Base-by-base conservation (phyloP, 1,140 invertebrate species). In the Drosophila hydei region DNA sequence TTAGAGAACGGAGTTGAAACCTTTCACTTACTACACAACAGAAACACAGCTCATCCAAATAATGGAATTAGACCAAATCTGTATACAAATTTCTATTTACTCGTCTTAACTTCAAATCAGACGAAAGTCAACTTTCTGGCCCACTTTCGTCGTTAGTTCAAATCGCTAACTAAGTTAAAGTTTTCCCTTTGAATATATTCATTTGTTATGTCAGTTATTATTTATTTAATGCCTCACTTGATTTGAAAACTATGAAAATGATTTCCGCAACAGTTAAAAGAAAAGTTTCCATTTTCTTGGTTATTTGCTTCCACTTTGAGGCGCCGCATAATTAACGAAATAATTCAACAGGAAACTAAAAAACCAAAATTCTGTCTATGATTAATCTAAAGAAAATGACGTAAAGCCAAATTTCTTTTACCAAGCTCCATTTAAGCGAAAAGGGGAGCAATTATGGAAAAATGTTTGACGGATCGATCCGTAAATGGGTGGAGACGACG, bases 301-400 rank as follows among this genome's bases (percentile, higher is more conserved):
- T 68, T 84, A 23, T 62, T 36, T 38, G 2, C 8, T 65, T 85
- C 61, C 45, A 65, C 77, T 87, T 87, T 85, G 81, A 85, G 68
- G 55, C 62, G 54, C 77, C 81, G 81, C 59, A 48, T 61, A 85
- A 77, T 81, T 80, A 87, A 81, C 77, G 65, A 80, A 85, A 63
- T 85, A 85, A 87, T 81, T 87, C 81, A 85, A 85, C 77, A 85
- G 81, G 81, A 85, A 87, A 87, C 64, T 40, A 43, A 72, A 61
- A 74, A 65, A 67, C 45, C 48, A 21, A 43, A 69, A 77, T 61
- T 80, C 79, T 87, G 62, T 77, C 23, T 71, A 65, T 80, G 77
- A 85, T 87, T 87, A 87, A 81, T 75, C 63, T 67, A 55, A 60
- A 60, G 51, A 73, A 73, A 73, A 73, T 56, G 63, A 56, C 56